These are phyloP conservation scores for Kryptolebias marmoratus DNA, from an alignment of 2,113 vertebrate species.

Conservation along the genomic window DNA sequence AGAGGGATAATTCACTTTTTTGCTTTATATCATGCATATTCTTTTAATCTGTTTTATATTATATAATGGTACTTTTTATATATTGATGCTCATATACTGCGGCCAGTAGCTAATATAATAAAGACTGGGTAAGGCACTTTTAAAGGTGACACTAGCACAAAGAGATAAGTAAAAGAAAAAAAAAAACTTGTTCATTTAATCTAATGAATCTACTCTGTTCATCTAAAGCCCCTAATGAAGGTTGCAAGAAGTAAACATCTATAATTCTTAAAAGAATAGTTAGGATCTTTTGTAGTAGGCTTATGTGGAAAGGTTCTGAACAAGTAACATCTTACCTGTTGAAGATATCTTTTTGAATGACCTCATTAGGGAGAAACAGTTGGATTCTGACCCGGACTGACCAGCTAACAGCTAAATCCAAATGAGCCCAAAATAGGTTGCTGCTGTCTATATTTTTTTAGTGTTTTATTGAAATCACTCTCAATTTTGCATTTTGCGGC, in stretches of 20 bases:
- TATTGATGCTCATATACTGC: conserved; percentile 36
- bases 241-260: background rate
- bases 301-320: no score
- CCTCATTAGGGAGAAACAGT: no score
- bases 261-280: background rate
- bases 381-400: no score
- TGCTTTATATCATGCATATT: conserved; percentile 62
- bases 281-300: no score
- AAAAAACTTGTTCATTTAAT: conserved; percentile 15
- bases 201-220: background rate
- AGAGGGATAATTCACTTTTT: conserved; percentile 62
- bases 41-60: conserved; percentile 46
- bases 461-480: no score
- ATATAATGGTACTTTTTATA: conserved; percentile 53
- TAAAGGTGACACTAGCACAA: conserved; percentile 2
- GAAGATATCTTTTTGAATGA: background rate
- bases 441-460: no score
- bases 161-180: background rate
- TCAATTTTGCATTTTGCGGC: no score
- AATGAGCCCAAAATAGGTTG: no score
- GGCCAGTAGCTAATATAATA: background rate
- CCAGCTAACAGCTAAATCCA: no score
- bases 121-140: conserved; percentile 29
- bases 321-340: no score
- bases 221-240: background rate